These are phyloP conservation scores for Heliangelus exortis DNA, from an alignment of 2,797 vertebrate species.

Conservation along the genomic window DNA sequence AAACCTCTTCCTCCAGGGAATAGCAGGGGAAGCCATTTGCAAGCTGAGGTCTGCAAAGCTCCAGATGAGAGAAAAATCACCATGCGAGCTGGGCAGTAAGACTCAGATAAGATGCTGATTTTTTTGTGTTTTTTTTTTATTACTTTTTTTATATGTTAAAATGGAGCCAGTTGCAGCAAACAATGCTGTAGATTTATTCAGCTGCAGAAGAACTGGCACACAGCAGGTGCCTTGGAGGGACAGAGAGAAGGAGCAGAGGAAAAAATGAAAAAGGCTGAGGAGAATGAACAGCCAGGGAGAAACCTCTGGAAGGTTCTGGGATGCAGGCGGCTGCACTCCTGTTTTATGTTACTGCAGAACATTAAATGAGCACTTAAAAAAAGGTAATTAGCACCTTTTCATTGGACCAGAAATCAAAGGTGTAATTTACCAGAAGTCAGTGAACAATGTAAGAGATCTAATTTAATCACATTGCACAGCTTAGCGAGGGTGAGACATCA, in stretches of 20 bases:
- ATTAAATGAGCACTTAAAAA: conserved; percentile 72
- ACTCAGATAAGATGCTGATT: background rate
- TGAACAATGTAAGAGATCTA: conserved; percentile 70
- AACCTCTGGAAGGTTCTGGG: conserved; percentile 60
- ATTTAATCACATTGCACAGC: conserved; percentile 35
- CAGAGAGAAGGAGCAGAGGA: conserved; percentile 15
- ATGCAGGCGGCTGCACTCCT: conserved; percentile 45
- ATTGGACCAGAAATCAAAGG: conserved; percentile 74
- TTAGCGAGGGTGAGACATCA: conserved; percentile 44
- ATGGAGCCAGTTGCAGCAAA: conserved; percentile 44
- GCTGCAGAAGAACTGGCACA: conserved; percentile 29
- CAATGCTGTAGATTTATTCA: conserved; percentile 37
- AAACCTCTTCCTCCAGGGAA: background rate
- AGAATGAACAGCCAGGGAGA: conserved; percentile 44
- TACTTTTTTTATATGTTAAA: conserved; percentile 16
- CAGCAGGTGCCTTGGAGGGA: conserved; percentile 60
- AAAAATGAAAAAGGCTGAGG: conserved; percentile 58
- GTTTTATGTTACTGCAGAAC: conserved; percentile 71
- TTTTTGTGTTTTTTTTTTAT: background rate
- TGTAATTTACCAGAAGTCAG: conserved; percentile 73
- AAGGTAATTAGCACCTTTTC: conserved; percentile 75
- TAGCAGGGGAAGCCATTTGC: background rate
- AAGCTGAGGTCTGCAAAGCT: background rate
- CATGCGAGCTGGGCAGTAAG: background rate
- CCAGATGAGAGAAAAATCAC: background rate